Evolutionary conservation across 2,888 invertebrate genomes (phyloP).

Genomic region (Lasius fuliginosus): DNA sequence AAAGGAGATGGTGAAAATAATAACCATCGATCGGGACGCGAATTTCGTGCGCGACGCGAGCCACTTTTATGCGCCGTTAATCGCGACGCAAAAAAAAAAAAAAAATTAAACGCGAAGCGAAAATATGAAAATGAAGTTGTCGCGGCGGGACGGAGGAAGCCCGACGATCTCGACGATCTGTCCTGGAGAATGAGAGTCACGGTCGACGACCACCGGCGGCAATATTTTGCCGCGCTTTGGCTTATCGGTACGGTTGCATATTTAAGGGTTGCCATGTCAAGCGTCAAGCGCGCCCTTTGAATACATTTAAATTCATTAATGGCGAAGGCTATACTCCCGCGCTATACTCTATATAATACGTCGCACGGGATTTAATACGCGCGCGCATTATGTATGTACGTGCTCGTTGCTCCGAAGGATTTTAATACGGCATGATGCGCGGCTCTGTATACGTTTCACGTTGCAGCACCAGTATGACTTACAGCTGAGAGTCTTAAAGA

Average conservation of each 20-base stretch:
- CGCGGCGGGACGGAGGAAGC: not conserved
- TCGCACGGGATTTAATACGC: slow-evolving; percentile 26
- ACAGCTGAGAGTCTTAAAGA: slow-evolving; percentile 18
- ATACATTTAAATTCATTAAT: slow-evolving; percentile 86
- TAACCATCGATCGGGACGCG: not conserved
- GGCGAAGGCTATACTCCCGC: slow-evolving; percentile 71
- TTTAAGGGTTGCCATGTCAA: slow-evolving; percentile 85
- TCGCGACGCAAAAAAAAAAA: not conserved
- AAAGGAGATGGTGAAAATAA: not conserved
- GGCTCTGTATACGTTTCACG: slow-evolving; percentile 4
- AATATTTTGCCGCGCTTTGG: slow-evolving; percentile 81
- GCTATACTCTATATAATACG: slow-evolving; percentile 58
- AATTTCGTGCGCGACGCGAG: slow-evolving; percentile 5
- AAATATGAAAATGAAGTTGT: slow-evolving; percentile 47
- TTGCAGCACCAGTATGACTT: not conserved
- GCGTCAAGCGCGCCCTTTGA: slow-evolving; percentile 85
- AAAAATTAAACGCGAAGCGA: not conserved
- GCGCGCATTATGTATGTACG: slow-evolving; percentile 19
- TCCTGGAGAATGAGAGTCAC: slow-evolving; percentile 77
- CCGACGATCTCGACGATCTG: slow-evolving; percentile 34
- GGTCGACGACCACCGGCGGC: slow-evolving; percentile 76
- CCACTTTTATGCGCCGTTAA: not conserved
- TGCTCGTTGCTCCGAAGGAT: slow-evolving; percentile 13
- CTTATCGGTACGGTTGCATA: slow-evolving; percentile 84
- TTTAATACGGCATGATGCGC: slow-evolving; percentile 39